Conservation (phyloP, 2,888 invertebrate species). For the Sphecodes monilicornis region DNA sequence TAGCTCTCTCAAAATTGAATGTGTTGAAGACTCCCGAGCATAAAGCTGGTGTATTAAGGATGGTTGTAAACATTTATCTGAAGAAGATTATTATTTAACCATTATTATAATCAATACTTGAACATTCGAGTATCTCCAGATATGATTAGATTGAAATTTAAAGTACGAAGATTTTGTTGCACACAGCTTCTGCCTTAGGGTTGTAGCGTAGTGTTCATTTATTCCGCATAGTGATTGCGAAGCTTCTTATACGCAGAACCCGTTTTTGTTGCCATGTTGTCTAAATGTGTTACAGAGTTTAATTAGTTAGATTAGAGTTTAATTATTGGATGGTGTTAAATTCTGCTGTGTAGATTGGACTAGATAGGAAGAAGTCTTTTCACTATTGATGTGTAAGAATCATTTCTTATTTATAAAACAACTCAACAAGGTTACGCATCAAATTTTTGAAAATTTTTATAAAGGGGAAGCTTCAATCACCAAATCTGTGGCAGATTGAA, state of each 20-base stretch:
- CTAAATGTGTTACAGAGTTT: constrained; percentile 7
- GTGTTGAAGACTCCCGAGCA: too few relatives aligned
- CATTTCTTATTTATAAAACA: neutral
- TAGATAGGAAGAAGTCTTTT: neutral
- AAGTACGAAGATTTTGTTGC: neutral
- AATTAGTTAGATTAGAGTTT: constrained; percentile 13
- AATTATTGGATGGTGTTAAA: constrained; percentile 1
- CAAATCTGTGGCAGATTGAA: too few relatives aligned
- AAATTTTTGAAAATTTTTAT: neutral
- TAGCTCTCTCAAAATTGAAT: neutral
- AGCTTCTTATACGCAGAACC: neutral
- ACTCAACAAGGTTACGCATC: neutral
- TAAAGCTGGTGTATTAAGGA: neutral
- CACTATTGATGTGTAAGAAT: neutral
- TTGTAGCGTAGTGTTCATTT: neutral
- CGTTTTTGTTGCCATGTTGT: neutral
- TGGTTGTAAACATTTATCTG: neutral
- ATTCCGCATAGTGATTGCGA: neutral
- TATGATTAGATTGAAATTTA: neutral
- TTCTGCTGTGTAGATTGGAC: neutral
- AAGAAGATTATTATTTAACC: neutral
- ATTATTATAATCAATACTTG: neutral
- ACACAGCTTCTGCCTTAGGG: neutral
- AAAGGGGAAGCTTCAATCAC: neutral
- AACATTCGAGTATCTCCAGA: neutral